These are phyloP conservation scores for Oscheius myriophilus DNA, from an alignment of 2,888 invertebrate genomes.

Conservation along the genomic window DNA sequence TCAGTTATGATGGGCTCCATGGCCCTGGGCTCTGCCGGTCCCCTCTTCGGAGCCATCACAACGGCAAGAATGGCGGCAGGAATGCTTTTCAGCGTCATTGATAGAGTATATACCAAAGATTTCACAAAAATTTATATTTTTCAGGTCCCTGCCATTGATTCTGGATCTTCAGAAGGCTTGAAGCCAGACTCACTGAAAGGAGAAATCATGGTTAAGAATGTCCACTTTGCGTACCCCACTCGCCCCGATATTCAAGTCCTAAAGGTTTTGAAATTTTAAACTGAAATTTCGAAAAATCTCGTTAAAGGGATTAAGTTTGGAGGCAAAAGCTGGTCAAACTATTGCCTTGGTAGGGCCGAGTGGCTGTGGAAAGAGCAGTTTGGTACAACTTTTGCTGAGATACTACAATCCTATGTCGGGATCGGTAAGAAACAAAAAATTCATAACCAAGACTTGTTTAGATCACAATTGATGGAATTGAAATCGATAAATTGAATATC, in stretches of 20 bases:
- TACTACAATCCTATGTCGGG: slow-evolving; percentile 61
- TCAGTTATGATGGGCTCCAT: slow-evolving; percentile 73
- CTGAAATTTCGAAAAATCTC: neutral
- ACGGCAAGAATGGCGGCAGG: slow-evolving; percentile 83
- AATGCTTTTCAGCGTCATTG: slow-evolving; percentile 73
- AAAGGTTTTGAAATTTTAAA: slow-evolving; percentile 50
- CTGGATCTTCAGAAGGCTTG: slow-evolving; percentile 69
- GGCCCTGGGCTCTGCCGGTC: slow-evolving; percentile 82
- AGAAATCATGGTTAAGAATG: slow-evolving; percentile 71
- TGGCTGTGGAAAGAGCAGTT: slow-evolving; percentile 63
- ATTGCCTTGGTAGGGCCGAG: slow-evolving; percentile 63
- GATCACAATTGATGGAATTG: slow-evolving; percentile 70
- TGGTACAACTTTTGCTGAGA: slow-evolving; percentile 60
- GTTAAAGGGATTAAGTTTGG: slow-evolving; percentile 50
- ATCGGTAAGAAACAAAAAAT: slow-evolving; percentile 19
- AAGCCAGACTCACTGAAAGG: slow-evolving; percentile 71
- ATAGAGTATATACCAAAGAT: slow-evolving; percentile 65
- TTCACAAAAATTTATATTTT: slow-evolving; percentile 10
- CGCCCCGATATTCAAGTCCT: slow-evolving; percentile 70
- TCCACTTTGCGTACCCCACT: slow-evolving; percentile 73
- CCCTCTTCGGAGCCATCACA: slow-evolving; percentile 83
- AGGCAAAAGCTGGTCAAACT: slow-evolving; percentile 60
- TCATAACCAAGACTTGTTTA: neutral
- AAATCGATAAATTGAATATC: slow-evolving; percentile 72
- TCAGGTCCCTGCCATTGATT: slow-evolving; percentile 62